Conservation (phyloP, 2,888 invertebrate genomes). For the Perdita meconis region DNA sequence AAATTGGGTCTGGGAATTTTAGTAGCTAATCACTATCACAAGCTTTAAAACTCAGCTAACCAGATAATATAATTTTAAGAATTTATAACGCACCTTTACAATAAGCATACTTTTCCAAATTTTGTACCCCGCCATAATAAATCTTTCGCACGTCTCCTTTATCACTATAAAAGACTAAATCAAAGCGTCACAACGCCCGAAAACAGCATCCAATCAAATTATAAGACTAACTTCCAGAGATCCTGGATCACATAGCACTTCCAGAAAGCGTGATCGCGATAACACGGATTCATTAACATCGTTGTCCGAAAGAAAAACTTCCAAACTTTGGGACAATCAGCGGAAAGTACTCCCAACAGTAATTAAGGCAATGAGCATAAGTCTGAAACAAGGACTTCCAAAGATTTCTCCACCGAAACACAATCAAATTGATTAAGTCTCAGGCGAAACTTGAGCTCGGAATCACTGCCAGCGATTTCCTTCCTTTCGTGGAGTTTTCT, state of each 20-base stretch:
- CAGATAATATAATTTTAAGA: no score
- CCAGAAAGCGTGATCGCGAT: background rate
- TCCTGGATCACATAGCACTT: background rate
- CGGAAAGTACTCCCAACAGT: slow-evolving; percentile 1
- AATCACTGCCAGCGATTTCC: slow-evolving; percentile 5
- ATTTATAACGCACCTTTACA: no score
- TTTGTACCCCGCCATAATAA: no score
- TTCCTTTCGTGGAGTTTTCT: background rate
- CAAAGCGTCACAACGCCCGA: no score
- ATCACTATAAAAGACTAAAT: no score
- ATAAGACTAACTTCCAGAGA: no score
- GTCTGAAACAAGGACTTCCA: slow-evolving; percentile 8
- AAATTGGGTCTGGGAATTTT: no score
- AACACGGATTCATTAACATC: slow-evolving; percentile 14
- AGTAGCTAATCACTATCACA: no score
- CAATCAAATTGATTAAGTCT: slow-evolving; percentile 47
- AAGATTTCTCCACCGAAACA: slow-evolving; percentile 9
- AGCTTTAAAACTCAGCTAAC: no score
- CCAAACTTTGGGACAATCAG: background rate
- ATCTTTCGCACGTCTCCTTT: no score
- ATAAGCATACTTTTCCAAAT: no score
- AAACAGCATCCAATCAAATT: no score
- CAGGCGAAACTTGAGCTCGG: slow-evolving; percentile 20
- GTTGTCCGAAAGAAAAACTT: slow-evolving; percentile 6
- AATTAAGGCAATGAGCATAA: slow-evolving; percentile 37